Conservation (phyloP, 2,888 invertebrate genomes). For the Torymus texanus region DNA sequence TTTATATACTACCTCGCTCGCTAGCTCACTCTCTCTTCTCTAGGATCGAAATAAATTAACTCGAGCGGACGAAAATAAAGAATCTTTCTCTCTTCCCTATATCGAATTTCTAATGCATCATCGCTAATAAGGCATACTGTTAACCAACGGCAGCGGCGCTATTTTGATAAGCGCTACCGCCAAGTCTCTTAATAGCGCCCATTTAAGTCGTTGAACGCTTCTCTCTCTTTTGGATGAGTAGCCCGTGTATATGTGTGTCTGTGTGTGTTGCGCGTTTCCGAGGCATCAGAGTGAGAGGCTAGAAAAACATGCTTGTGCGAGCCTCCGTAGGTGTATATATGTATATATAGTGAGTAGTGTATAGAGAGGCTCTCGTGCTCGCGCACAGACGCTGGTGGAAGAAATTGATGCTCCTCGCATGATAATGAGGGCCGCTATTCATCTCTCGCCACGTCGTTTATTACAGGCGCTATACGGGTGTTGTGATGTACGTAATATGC, state of each 20-base stretch:
- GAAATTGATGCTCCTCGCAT: constrained; percentile 50
- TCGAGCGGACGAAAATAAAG: too few species aligned
- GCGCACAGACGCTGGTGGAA: neutral
- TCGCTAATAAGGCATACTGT: constrained; percentile 12
- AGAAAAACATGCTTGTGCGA: too few species aligned
- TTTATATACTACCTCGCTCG: too few species aligned
- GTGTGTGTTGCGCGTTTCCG: too few species aligned
- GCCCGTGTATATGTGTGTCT: too few species aligned
- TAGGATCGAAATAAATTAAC: too few species aligned
- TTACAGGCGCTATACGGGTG: constrained; percentile 54
- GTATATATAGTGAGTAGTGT: too few species aligned
- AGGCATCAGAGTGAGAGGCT: too few species aligned
- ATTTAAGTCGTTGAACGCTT: neutral
- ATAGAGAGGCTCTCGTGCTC: too few species aligned
- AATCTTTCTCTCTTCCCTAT: too few species aligned
- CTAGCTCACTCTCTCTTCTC: too few species aligned
- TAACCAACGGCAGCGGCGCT: constrained; percentile 9
- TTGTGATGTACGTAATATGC: constrained; percentile 47
- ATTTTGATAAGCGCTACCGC: constrained; percentile 40
- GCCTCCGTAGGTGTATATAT: too few species aligned
- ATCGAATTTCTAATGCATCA: constrained; percentile 5
- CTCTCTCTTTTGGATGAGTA: constrained; percentile 21
- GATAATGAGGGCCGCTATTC: constrained; percentile 50
- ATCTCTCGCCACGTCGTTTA: constrained; percentile 42
- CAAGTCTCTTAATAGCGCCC: constrained; percentile 31